Percentiles rank a stretch among this genome's conserved stretches.
phyloP scores from a whole-genome alignment of 2,797 vertebrate genomes.

The Brachyalestes nurse region DNA sequence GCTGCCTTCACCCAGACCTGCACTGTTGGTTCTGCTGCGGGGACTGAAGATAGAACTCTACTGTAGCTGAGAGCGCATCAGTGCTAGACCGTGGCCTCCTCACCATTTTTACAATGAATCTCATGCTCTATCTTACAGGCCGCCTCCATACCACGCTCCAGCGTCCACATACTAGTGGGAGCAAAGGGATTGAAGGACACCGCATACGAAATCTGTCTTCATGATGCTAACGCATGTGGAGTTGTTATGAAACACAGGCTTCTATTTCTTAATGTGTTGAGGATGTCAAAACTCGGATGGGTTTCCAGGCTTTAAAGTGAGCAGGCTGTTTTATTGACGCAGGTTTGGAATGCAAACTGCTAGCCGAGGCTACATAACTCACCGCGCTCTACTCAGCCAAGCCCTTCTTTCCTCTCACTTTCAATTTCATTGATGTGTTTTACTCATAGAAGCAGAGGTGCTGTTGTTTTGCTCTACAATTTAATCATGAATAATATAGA shows the following conservation, averaged over 20 bases:
- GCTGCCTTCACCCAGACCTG: neutral
- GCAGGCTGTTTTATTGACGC: slow-evolving; percentile 1
- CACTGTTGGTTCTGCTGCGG: neutral
- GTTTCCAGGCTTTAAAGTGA: slow-evolving; percentile 8
- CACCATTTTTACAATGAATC: neutral
- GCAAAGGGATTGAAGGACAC: neutral
- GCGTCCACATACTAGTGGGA: neutral
- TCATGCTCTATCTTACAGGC: slow-evolving; percentile 1
- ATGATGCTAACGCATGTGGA: slow-evolving; percentile 8
- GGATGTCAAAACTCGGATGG: slow-evolving; percentile 27
- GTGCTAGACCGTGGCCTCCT: neutral
- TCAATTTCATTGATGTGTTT: neutral
- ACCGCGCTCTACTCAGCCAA: neutral
- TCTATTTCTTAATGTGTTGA: neutral
- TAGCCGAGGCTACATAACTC: neutral
- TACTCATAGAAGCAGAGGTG: neutral
- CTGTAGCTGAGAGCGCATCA: neutral
- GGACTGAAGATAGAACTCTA: neutral
- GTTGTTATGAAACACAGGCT: slow-evolving; percentile 15
- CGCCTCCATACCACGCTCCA: neutral
- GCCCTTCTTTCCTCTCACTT: neutral
- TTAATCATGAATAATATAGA: neutral
- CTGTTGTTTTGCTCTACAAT: neutral
- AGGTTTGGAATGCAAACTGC: slow-evolving; percentile 12
- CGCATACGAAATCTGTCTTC: neutral